Evolutionary conservation across 2,888 invertebrate species (phyloP), one percentile per base, ranked within the genome.

Genomic region (Aquatica leii): DNA sequence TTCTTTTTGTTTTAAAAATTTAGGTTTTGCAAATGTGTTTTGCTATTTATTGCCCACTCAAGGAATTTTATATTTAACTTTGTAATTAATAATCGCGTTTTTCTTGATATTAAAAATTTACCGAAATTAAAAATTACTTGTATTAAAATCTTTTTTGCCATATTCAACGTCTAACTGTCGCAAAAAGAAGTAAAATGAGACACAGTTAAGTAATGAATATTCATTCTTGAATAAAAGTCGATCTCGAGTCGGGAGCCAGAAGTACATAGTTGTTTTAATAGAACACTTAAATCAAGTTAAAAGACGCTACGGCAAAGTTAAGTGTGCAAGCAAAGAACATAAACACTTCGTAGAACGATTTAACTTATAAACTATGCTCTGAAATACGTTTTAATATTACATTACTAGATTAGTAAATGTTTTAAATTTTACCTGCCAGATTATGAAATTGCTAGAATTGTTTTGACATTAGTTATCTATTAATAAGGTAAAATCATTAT

Each of bases 271-370:
- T 76, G 76, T 77, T 77, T 77, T 78, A 79, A 78, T 78, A 76
- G 77, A 76, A 77, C 74, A 76, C 77, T 78, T 77, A 78, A 78
- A 78, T 78, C 78, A 77, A 76, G 75, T 78, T 76, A 77, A 73
- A 74, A 72, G 77, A 54, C 59, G 60, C 52, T 56, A 64, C 59
- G 59, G 52, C 64, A 71, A 73, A 76, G 71, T 73, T 73, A 68
- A 68, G 71, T 69, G 72, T 69, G 61, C 56, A 52, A 51, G 63
- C 55, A 63, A 55, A 60, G 60, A 64, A 60, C 59, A 64, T 59
- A 60, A 65, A 61, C 61, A 61, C 54, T 61, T 54, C 55, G 57
- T 53, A 54, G 60, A 49, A 41, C 41, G 61, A 65, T 65, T 49
- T 43, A 57, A 52, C 61, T 60, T 57, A 51, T 65, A 65, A 65